Percentiles rank a stretch among this genome's conserved stretches.
phyloP scores from a whole-genome alignment of 2,797 vertebrate genomes.

The Gymnoscopelus microlampas region DNA sequence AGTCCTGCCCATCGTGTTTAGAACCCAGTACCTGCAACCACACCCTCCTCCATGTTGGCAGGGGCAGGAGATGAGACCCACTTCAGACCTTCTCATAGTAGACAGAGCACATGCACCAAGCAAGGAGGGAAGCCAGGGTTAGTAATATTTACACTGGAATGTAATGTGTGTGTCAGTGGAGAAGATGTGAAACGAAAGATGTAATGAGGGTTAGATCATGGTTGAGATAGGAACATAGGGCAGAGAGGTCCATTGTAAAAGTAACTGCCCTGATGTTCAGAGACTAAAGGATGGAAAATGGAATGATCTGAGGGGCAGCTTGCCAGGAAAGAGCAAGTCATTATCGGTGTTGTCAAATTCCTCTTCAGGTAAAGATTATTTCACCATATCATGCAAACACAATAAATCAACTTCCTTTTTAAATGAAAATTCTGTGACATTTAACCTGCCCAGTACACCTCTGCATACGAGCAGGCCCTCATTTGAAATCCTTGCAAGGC shows the following conservation, averaged over 20 bases:
- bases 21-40: slow-evolving; percentile 21
- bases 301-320: not conserved
- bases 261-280: not conserved
- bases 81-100: slow-evolving; percentile 17
- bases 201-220: slow-evolving; percentile 8
- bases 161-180: slow-evolving; percentile 6
- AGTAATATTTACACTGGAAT: slow-evolving; percentile 3
- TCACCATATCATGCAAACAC: not conserved
- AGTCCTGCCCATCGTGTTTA: slow-evolving; percentile 55
- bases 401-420: no score
- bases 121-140: not conserved
- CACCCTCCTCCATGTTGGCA: slow-evolving; percentile 4
- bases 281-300: not conserved
- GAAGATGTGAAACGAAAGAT: not conserved
- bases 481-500: no score
- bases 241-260: slow-evolving; percentile 4
- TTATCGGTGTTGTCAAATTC: no score
- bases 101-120: slow-evolving; percentile 1
- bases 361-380: not conserved
- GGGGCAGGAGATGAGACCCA: slow-evolving; percentile 1
- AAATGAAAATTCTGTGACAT: not conserved
- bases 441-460: not conserved
- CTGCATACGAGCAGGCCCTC: no score
- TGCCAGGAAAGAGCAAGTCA: not conserved
- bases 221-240: not conserved